Percentiles rank a stretch among this genome's conserved stretches.
Conservation (phyloP, 2,888 invertebrate species). For the Mesochorus sp. region DNA sequence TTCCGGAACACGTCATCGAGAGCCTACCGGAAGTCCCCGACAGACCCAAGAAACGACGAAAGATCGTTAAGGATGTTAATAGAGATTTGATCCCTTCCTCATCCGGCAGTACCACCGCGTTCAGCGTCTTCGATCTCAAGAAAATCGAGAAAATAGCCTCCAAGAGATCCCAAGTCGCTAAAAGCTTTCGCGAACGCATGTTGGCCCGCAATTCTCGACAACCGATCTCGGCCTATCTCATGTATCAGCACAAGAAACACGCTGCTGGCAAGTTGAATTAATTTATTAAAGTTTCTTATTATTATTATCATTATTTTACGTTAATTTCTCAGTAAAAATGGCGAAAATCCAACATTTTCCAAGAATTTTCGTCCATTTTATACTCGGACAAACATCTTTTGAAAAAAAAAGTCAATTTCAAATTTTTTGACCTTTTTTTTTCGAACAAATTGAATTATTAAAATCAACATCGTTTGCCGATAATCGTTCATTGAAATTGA, state of each 20-base stretch:
- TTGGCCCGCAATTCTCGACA: constrained; percentile 72
- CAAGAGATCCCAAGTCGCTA: constrained; percentile 37
- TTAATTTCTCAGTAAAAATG: too few relatives aligned
- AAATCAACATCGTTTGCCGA: too few relatives aligned
- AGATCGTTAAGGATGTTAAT: constrained; percentile 57
- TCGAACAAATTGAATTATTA: too few relatives aligned
- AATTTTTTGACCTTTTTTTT: too few relatives aligned
- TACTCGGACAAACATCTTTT: too few relatives aligned
- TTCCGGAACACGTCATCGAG: constrained; percentile 70
- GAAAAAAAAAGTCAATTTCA: too few relatives aligned
- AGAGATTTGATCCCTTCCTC: constrained; percentile 63
- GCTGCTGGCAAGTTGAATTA: constrained; percentile 51
- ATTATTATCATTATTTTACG: not conserved
- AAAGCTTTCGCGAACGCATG: constrained; percentile 72
- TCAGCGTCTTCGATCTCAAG: constrained; percentile 71
- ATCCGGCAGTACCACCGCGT: constrained; percentile 74
- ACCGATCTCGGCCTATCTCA: constrained; percentile 69
- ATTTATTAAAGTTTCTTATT: constrained; percentile 5
- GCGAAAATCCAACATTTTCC: too few relatives aligned
- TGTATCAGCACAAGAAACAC: constrained; percentile 72
- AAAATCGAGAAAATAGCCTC: too few relatives aligned
- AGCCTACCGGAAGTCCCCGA: constrained; percentile 67
- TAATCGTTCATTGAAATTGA: too few relatives aligned
- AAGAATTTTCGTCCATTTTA: too few relatives aligned
- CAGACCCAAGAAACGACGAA: constrained; percentile 58